Evolutionary conservation across 2,888 invertebrate genomes (phyloP).

Genomic region (Ophonus ardosiacus): DNA sequence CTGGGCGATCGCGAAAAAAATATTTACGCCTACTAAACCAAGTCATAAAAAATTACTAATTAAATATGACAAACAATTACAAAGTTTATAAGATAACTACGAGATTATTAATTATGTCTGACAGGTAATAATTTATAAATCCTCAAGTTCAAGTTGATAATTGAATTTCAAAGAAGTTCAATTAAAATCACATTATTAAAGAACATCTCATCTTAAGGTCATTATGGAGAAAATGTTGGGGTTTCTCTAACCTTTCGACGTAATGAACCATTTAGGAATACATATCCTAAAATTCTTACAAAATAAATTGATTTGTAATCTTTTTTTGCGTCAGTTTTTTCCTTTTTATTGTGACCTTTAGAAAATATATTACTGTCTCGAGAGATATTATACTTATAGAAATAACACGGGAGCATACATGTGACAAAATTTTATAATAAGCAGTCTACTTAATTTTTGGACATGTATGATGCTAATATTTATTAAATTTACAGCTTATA

Average conservation of each 20-base stretch:
- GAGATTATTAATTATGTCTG: neutral
- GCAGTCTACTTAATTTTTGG: no score
- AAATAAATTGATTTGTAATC: neutral
- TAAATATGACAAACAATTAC: neutral
- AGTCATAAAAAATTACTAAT: neutral
- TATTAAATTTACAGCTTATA: no score
- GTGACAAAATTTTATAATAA: no score
- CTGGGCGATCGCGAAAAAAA: no score
- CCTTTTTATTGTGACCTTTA: neutral
- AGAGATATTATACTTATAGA: no score
- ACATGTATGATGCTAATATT: no score
- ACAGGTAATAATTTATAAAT: constrained; percentile 12
- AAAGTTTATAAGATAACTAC: neutral
- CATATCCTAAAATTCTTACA: neutral
- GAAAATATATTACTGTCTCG: no score
- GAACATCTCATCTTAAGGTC: neutral
- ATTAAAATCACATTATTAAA: constrained; percentile 17
- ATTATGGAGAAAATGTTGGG: neutral
- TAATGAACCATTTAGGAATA: neutral
- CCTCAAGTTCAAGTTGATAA: neutral
- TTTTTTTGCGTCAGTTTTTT: neutral
- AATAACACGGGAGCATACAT: no score
- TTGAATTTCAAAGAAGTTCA: constrained; percentile 19
- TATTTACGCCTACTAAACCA: neutral
- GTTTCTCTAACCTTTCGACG: neutral